Evolutionary conservation across 2,113 vertebrate genomes (phyloP).

Genomic region (Neotragus moschatus): DNA sequence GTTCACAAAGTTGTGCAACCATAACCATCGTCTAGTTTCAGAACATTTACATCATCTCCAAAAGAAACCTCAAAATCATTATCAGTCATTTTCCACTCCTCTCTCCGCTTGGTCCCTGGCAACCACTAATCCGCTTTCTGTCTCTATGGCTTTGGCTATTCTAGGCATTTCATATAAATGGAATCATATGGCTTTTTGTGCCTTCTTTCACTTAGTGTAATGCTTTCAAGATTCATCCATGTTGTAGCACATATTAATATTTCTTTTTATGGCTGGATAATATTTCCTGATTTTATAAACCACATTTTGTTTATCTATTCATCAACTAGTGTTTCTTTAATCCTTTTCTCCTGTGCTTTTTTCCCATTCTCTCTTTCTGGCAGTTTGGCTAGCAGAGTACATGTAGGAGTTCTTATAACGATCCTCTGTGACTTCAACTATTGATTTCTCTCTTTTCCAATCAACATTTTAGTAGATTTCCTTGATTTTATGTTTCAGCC

Average conservation of each 20-base stretch:
- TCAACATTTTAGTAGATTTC: conserved; percentile 13
- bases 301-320: background rate
- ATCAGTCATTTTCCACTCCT: background rate
- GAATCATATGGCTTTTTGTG: background rate
- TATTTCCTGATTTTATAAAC: background rate
- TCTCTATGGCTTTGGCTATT: background rate
- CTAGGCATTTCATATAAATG: background rate
- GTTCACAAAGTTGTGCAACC: background rate
- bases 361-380: background rate
- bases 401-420: background rate
- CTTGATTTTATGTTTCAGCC: background rate
- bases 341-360: background rate
- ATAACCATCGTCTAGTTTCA: background rate
- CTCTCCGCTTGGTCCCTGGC: background rate
- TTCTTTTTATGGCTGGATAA: background rate
- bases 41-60: background rate
- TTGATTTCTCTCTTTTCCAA: conserved; percentile 11
- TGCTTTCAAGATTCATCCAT: background rate
- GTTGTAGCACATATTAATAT: background rate
- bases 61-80: background rate
- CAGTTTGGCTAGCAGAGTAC: background rate
- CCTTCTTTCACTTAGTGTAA: background rate
- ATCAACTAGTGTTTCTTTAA: background rate
- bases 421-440: background rate
- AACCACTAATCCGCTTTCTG: background rate